These are phyloP conservation scores for Apaloderma vittatum DNA, from an alignment of 2,113 vertebrate genomes.

Conservation along the genomic window DNA sequence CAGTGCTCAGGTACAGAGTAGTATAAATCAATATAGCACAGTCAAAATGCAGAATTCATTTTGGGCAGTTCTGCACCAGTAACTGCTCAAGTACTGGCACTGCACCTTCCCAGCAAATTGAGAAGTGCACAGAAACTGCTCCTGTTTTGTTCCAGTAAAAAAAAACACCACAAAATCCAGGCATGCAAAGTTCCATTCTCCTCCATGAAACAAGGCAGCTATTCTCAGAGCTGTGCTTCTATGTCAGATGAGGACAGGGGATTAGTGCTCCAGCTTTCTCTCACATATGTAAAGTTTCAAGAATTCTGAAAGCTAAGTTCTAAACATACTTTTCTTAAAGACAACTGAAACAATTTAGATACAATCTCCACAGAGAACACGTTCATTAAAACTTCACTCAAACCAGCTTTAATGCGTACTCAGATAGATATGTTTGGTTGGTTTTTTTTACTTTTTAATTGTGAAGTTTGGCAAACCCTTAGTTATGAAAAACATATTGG, in stretches of 20 bases:
- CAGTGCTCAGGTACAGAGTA: not conserved
- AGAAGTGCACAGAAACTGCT: not conserved
- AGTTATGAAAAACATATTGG: not conserved
- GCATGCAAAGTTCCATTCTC: not conserved
- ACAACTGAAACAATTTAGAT: not conserved
- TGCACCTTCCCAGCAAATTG: not conserved
- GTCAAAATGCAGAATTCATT: not conserved
- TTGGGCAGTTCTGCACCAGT: not conserved
- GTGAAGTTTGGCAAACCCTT: not conserved
- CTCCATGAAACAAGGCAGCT: not conserved
- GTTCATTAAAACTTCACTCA: not conserved
- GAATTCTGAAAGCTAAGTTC: not conserved
- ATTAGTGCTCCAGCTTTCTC: not conserved
- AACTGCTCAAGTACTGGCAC: not conserved
- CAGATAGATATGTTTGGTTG: not conserved
- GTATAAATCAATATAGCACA: not conserved
- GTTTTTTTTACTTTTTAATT: not conserved
- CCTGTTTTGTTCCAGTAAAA: not conserved
- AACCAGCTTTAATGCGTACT: not conserved
- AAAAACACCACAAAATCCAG: not conserved
- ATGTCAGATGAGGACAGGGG: not conserved
- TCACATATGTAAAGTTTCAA: not conserved
- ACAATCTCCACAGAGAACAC: not conserved
- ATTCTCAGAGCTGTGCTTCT: not conserved
- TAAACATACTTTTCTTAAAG: not conserved